Percentiles rank a stretch among this genome's conserved stretches.
These are phyloP conservation scores for Bubo bubo DNA, from an alignment of 2,113 vertebrate genomes.

Conservation along the genomic window DNA sequence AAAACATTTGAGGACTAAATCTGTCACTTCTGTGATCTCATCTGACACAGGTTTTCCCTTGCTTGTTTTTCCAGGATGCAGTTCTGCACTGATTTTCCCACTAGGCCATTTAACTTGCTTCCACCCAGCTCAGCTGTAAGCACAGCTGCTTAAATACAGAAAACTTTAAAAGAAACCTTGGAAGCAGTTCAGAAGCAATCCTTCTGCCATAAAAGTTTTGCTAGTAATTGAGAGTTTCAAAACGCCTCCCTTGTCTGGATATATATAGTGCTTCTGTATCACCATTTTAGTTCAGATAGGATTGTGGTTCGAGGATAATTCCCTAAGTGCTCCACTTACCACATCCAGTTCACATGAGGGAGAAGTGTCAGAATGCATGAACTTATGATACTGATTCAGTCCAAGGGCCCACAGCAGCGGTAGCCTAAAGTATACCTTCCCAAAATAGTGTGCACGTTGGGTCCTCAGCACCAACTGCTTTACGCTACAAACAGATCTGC, in stretches of 20 bases:
- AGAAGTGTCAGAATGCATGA: not conserved
- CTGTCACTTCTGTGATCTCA: not conserved
- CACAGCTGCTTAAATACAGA: not conserved
- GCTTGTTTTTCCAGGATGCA: not conserved
- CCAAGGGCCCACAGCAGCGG: not conserved
- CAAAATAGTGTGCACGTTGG: not conserved
- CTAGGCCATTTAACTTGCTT: not conserved
- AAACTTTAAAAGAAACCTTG: not conserved
- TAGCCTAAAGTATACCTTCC: not conserved
- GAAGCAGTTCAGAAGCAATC: not conserved
- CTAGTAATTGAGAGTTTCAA: not conserved
- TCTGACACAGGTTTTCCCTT: not conserved
- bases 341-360: no score
- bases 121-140: not conserved
- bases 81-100: not conserved
- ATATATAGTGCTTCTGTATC: not conserved
- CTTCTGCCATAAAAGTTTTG: not conserved
- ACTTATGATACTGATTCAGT: fast-evolving
- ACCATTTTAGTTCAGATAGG: not conserved
- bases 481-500: not conserved
- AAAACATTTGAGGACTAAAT: not conserved
- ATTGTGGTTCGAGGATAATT: not conserved
- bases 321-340: not conserved
- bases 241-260: not conserved
- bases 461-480: not conserved